phyloP scores from a whole-genome alignment of 2,888 invertebrate genomes.

The Diadegma fenestrale region DNA sequence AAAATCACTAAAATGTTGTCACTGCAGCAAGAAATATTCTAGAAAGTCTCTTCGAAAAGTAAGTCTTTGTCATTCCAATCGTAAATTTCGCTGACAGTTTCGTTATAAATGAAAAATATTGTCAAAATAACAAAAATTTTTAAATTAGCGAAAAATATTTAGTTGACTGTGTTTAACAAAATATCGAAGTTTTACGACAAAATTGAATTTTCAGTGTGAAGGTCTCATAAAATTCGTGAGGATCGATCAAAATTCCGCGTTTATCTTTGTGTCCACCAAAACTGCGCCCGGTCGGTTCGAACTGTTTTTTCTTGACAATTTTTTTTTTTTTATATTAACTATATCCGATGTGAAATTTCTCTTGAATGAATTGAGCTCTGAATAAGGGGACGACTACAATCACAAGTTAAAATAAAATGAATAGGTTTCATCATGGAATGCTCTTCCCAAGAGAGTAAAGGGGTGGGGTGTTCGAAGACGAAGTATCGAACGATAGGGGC shows the following conservation, averaged over 20 bases:
- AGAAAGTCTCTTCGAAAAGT: no score
- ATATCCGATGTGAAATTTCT: conserved; percentile 10
- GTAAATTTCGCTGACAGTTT: no score
- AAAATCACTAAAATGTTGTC: no score
- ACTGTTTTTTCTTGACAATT: not conserved
- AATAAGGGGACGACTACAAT: conserved; percentile 37
- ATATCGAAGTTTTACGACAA: no score
- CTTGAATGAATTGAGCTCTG: conserved; percentile 6
- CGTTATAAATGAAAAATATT: no score
- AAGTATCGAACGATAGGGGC: conserved; percentile 68
- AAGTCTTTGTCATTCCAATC: no score
- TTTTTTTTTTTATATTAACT: conserved; percentile 1
- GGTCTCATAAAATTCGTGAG: not conserved
- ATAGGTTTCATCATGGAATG: conserved; percentile 81
- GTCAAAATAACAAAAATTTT: no score
- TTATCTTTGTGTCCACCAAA: not conserved
- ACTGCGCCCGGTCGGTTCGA: not conserved
- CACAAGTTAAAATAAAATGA: conserved; percentile 74
- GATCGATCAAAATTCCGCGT: not conserved
- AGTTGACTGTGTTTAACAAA: no score
- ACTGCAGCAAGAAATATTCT: no score
- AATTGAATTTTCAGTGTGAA: no score
- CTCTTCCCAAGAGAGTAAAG: conserved; percentile 75
- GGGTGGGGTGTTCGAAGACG: conserved; percentile 25
- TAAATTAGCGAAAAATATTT: no score